phyloP scores from a whole-genome alignment of 2,888 invertebrate species.

The Cylloceria caligata region DNA sequence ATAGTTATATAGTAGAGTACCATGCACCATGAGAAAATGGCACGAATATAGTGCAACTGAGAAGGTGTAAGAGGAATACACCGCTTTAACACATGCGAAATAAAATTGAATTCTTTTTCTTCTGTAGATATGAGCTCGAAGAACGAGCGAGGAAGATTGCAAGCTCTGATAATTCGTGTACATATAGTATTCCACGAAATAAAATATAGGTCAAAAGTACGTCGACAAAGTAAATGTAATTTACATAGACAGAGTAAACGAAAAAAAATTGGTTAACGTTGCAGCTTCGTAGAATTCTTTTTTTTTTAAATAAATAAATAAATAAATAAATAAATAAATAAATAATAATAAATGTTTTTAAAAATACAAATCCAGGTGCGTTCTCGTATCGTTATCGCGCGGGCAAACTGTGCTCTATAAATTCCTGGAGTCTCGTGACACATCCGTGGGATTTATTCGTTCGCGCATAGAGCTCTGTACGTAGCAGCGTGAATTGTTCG shows the following conservation, averaged over 20 bases:
- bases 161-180: conserved; percentile 38
- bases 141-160: conserved; percentile 28
- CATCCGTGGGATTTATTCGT: conserved; percentile 63
- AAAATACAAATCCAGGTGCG: conserved; percentile 66
- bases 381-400: conserved; percentile 67
- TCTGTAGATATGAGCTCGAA: background rate
- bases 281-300: conserved; percentile 18
- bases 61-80: background rate
- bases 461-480: conserved; percentile 28
- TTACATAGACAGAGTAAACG: conserved; percentile 32
- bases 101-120: background rate
- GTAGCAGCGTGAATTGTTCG: conserved; percentile 61
- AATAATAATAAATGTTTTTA: conserved; percentile 38
- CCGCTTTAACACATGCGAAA: no score
- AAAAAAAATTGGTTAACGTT: conserved; percentile 52
- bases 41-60: background rate
- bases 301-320: no score
- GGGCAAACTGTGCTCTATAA: conserved; percentile 65
- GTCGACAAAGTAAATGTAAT: conserved; percentile 36
- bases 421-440: conserved; percentile 62
- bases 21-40: background rate
- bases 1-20: conserved; percentile 11
- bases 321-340: background rate
- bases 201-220: conserved; percentile 7
- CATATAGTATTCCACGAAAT: background rate